Percentiles rank a stretch among this genome's conserved stretches.
phyloP scores from a whole-genome alignment of 2,113 vertebrate species.

The Toxostoma redivivum region DNA sequence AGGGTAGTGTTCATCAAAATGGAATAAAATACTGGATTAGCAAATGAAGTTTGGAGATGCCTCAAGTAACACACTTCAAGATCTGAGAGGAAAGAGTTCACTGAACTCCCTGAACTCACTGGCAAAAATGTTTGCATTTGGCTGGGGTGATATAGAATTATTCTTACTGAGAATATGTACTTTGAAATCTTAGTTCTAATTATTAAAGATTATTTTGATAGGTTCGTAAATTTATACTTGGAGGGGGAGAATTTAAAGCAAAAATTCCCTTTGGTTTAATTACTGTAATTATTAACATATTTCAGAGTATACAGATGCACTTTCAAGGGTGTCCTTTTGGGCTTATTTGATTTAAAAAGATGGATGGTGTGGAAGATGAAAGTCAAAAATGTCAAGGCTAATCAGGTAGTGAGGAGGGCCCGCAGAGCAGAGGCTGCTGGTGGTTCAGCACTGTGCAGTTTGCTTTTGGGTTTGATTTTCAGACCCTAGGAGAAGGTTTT shows the following conservation, averaged over 20 bases:
- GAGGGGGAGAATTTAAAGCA: constrained; percentile 72
- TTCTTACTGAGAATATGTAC: not conserved
- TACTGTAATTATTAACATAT: constrained; percentile 90
- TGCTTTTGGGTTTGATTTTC: not conserved
- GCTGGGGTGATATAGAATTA: not conserved
- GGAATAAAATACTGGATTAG: not conserved
- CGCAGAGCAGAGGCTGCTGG: constrained; percentile 11
- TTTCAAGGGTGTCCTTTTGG: constrained; percentile 89
- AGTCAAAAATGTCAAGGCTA: constrained; percentile 80
- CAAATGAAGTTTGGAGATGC: not conserved
- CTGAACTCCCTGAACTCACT: not conserved
- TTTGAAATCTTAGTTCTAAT: constrained; percentile 22
- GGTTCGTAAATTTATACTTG: constrained; percentile 39
- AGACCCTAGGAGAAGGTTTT: not conserved
- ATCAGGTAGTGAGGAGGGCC: constrained; percentile 75
- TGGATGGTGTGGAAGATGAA: constrained; percentile 83
- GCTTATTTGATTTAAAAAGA: constrained; percentile 83
- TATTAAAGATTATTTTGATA: constrained; percentile 43
- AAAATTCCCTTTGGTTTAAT: constrained; percentile 88
- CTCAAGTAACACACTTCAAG: not conserved
- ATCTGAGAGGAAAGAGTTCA: constrained; percentile 2
- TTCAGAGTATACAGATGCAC: constrained; percentile 79
- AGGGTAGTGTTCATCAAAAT: not conserved
- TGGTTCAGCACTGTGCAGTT: not conserved
- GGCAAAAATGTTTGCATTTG: not conserved